A percentile compares a stretch with the other conserved stretches of the same genome.
Conservation (phyloP, 2,888 invertebrate genomes). For the Drosophila putrida region DNA sequence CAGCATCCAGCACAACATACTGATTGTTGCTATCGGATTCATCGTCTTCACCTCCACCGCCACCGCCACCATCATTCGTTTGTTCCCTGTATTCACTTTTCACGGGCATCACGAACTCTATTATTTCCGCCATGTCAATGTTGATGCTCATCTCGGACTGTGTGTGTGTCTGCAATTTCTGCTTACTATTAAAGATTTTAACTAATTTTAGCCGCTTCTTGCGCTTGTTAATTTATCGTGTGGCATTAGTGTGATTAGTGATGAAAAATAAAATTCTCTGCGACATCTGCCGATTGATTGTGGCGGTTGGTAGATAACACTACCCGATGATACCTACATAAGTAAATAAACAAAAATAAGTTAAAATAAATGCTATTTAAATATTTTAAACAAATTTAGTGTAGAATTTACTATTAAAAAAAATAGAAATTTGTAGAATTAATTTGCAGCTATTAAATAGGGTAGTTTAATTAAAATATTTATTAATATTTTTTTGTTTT, state of each 20-base stretch:
- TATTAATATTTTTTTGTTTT: no score
- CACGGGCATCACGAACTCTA: conserved; percentile 70
- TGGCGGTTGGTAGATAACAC: conserved; percentile 24
- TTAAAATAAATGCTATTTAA: no score
- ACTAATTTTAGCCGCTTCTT: conserved; percentile 35
- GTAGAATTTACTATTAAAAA: no score
- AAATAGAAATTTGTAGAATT: no score
- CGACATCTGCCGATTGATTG: conserved; percentile 28
- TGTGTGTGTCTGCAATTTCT: conserved; percentile 15
- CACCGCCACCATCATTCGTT: conserved; percentile 35
- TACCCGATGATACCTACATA: background rate
- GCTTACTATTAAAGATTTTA: conserved; percentile 7
- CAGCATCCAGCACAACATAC: conserved; percentile 58
- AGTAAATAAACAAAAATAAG: no score
- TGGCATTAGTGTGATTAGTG: conserved; percentile 53
- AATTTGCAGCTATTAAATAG: no score
- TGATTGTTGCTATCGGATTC: conserved; percentile 29
- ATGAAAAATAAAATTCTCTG: conserved; percentile 23
- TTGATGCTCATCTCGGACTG: conserved; percentile 43
- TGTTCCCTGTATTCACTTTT: conserved; percentile 53
- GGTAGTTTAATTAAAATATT: no score
- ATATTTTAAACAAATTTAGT: no score
- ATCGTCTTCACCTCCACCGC: conserved; percentile 37
- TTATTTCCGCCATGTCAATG: conserved; percentile 76
- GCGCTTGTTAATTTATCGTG: conserved; percentile 52